Evolutionary conservation across 2,113 vertebrate species (phyloP).

Genomic region (Zosterops hypoxanthus): DNA sequence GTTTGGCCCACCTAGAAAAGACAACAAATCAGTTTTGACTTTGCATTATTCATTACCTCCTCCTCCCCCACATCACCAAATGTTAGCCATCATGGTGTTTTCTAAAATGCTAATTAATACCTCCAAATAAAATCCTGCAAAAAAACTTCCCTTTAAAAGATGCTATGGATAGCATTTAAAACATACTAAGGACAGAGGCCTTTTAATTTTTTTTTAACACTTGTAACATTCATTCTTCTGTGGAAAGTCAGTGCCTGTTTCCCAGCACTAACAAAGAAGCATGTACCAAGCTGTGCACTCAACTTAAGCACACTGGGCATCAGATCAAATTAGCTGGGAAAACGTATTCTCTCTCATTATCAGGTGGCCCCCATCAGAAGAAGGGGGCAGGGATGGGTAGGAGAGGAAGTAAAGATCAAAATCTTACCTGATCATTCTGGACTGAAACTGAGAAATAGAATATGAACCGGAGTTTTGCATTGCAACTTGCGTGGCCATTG

Average conservation of each 20-base stretch:
- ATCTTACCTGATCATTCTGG: slow-evolving; percentile 95
- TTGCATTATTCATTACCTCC: not conserved
- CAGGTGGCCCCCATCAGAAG: not conserved
- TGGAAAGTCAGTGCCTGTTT: not conserved
- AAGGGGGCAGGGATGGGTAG: not conserved
- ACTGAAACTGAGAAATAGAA: slow-evolving; percentile 98
- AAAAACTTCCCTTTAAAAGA: not conserved
- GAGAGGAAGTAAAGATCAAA: not conserved
- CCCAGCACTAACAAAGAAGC: not conserved
- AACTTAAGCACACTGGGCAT: not conserved
- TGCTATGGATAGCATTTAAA: not conserved
- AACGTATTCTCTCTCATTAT: not conserved
- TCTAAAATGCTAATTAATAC: not conserved
- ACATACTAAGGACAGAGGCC: rapidly evolving
- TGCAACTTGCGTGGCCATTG: slow-evolving; percentile 97
- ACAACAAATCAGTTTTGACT: not conserved
- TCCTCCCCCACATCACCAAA: not conserved
- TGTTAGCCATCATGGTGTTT: not conserved
- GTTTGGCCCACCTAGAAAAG: slow-evolving; percentile 89
- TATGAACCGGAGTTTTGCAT: slow-evolving; percentile 98
- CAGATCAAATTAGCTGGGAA: not conserved
- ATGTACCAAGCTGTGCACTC: not conserved
- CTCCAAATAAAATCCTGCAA: not conserved
- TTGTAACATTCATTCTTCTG: not conserved
- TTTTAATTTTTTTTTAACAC: not conserved